phyloP scores from a whole-genome alignment of 1,140 invertebrate species.

The Elymnias hypermnestra region DNA sequence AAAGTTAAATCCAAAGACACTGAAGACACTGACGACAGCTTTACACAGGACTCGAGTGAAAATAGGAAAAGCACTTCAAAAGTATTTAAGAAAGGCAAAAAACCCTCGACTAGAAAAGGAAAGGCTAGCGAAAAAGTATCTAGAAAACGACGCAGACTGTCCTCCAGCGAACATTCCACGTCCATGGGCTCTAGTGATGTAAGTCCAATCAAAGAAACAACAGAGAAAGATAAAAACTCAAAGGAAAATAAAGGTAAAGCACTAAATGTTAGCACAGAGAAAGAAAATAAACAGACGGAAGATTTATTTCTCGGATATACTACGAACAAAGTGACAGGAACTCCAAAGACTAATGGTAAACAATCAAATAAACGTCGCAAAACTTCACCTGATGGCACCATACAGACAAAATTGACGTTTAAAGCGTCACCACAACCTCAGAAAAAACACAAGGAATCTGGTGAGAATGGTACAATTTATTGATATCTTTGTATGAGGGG shows the following conservation, averaged over 20 bases:
- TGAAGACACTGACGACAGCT: constrained; percentile 37
- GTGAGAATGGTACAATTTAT: background rate
- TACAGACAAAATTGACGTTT: background rate
- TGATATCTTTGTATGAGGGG: background rate
- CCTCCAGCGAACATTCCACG: background rate
- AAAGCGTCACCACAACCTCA: background rate
- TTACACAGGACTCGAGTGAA: background rate
- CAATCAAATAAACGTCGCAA: background rate
- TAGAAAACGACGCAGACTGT: background rate
- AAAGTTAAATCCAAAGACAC: constrained; percentile 40
- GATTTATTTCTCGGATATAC: too few relatives aligned
- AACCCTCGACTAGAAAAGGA: background rate
- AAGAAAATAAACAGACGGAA: too few relatives aligned
- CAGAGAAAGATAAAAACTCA: too few relatives aligned
- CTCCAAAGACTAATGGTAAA: background rate
- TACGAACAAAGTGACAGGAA: too few relatives aligned
- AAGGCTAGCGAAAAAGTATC: background rate
- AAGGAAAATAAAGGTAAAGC: too few relatives aligned
- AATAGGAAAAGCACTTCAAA: constrained; percentile 31
- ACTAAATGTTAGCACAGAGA: too few relatives aligned
- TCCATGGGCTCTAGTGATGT: too few relatives aligned
- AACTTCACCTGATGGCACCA: background rate
- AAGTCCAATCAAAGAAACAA: too few relatives aligned
- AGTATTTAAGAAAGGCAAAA: background rate
- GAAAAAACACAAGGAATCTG: background rate